Evolutionary conservation across 2,888 invertebrate species (phyloP).

Genomic region (Quadroppia sp.): DNA sequence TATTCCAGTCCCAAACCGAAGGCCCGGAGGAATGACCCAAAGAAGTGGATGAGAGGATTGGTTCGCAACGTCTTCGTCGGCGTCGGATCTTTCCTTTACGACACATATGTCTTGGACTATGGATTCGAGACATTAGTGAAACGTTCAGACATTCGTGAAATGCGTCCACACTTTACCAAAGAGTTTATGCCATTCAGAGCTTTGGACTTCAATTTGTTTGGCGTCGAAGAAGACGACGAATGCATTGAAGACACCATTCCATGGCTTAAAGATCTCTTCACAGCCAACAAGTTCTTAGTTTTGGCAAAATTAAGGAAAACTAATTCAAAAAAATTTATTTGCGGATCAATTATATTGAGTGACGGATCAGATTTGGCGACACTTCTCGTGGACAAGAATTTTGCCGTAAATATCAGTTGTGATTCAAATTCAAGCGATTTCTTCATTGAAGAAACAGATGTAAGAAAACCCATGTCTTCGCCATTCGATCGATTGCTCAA

Average conservation of each 20-base stretch:
- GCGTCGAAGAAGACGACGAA: neutral
- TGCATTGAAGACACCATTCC: neutral
- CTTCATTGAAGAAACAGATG: neutral
- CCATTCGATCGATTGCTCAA: neutral
- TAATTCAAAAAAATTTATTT: neutral
- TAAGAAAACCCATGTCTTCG: neutral
- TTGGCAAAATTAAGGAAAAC: neutral
- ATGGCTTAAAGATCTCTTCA: neutral
- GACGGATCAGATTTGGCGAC: neutral
- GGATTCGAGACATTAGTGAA: neutral
- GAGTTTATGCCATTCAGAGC: neutral
- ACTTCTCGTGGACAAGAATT: neutral
- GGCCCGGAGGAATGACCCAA: neutral
- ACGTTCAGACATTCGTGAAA: neutral
- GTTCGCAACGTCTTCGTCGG: neutral
- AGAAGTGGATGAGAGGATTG: neutral
- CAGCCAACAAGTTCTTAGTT: neutral
- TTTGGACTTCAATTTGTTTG: neutral
- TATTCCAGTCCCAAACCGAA: neutral
- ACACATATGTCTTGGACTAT: slow-evolving; percentile 1
- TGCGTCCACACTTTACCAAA: neutral
- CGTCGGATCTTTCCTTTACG: neutral
- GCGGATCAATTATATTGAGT: neutral
- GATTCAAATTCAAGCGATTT: neutral
- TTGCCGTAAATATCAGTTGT: neutral